Base-by-base conservation (phyloP, 2,113 vertebrate genomes). In the pig (Sus scrofa) region DNA sequence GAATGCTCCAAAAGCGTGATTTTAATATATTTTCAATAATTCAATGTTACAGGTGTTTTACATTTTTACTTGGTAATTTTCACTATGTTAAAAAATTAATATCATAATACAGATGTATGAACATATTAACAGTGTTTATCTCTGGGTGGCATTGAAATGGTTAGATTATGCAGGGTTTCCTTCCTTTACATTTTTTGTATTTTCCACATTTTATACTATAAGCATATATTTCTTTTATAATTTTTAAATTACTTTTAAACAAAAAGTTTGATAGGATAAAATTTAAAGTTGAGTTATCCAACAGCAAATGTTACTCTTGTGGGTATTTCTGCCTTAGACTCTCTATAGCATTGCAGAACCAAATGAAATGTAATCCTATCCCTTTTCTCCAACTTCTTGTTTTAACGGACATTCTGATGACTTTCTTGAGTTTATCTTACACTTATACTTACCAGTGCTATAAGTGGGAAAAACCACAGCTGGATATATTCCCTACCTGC, bases 11-110 rank as follows among this genome's bases (percentile, higher is more conserved):
- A 15, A 74, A 39, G 16, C 52, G 52, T 44, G 32, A 18, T 68
- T 95, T 95, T 95, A 93, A 78, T 86, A 89, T 22, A 68, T 84
- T 82, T 56, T 93, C 85, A 91, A 34, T 52, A 91, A 34, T 52
- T 7, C 30, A 52, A 78, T 95, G 8, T 30, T 82, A 50, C 75
- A 84, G 20, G 7, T 58, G 70, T 95, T 62, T 81, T 65, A 71
- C 22, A 39, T 50, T 82, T 94, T 81, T 86, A 44, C 50, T 84
- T 86, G 12, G 50, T 67, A 62, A 81, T 74, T 78, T 9, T 79
- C 15, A 37, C 8, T 84, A 70, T 90, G 11, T 67, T 85, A 85
- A 82, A 37, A 73, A 84, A 74, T 32, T 75, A 11, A 65, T 89
- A 56, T 70, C 50, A 86, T 16, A 77, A 92, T 65, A 86, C 10